Conservation (phyloP, 1,140 invertebrate genomes). For the Cephus cinctus region DNA sequence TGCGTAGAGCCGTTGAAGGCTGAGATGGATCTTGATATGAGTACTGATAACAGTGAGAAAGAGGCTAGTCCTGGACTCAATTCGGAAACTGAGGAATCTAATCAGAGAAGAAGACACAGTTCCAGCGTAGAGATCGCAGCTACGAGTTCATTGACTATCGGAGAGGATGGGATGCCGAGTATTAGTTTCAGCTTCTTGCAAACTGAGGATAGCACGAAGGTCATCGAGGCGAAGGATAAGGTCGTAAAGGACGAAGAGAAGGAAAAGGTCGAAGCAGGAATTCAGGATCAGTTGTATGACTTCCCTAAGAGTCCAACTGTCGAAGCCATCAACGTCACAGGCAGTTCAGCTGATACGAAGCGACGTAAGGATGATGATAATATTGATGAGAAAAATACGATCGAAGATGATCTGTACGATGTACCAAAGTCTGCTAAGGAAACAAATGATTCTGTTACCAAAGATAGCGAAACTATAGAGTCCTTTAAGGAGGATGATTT, state of each 20-base stretch:
- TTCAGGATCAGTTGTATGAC: slow-evolving; percentile 9
- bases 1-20: slow-evolving; percentile 14
- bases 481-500: background rate
- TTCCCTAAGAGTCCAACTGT: slow-evolving; percentile 5
- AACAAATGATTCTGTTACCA: background rate
- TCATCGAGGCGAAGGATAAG: slow-evolving; percentile 9
- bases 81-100: background rate
- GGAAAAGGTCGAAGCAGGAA: slow-evolving; percentile 9
- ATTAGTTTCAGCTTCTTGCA: slow-evolving; percentile 48
- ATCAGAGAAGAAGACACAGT: slow-evolving; percentile 29
- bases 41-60: background rate
- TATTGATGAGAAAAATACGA: background rate
- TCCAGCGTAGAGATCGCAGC: slow-evolving; percentile 44
- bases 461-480: background rate
- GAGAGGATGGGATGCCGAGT: slow-evolving; percentile 41
- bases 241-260: slow-evolving; percentile 12
- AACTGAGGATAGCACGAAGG: slow-evolving; percentile 21
- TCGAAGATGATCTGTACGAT: slow-evolving; percentile 13
- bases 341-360: background rate
- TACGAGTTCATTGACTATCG: slow-evolving; percentile 34
- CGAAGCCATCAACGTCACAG: background rate
- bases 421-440: slow-evolving; percentile 7
- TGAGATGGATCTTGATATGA: slow-evolving; percentile 1
- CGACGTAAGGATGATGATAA: background rate
- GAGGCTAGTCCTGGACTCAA: background rate